Base-by-base conservation (phyloP, 2,888 invertebrate species). In the Drosophila infuscata region DNA sequence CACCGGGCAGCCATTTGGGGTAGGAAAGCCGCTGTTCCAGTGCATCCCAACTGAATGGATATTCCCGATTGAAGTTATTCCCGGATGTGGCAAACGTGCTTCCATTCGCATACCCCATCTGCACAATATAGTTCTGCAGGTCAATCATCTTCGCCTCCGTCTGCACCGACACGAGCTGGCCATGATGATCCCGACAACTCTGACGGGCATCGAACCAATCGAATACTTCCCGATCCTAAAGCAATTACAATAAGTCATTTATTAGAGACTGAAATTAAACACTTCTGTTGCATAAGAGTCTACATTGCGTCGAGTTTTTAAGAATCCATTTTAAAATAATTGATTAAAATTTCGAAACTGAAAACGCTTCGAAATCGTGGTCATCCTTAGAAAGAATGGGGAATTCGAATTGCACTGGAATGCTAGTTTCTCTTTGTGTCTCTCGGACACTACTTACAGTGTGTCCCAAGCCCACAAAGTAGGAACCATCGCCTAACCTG, bases 31-130 rank as follows among this genome's bases (percentile, higher is more conserved):
- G 29, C 36, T 60, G 4, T 0, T 35, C 8, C 2, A 25, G 1
- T 0, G 48, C 76, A 3, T 54, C 41, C 83, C 83, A 83, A 8
- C 35, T 48, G 32, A 20, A 87, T 3, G 67, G 64, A 32, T 35
- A 15, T 0, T 35, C 12, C 7, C 52, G 60, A 3, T 49, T 0
- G 20, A 59, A 82, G 33, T 62, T 87, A 29, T 77, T 49, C 0
- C 66, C 83, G 0, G 83, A 84, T 5, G 83, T 83, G 12, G 71
- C 17, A 17, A 83, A 87, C 1, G 57, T 63, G 25, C 58, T 79
- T 1, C 85, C 85, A 52, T 87, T 75, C 8, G 32, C 11, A 51
- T 61, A 84, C 0, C 70, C 75, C 17, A 33, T 52, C 0, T 52
- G 12, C 0, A 58, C 3, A 15, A 86, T 43, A 54, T 73, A 77